Percentiles rank a stretch among this genome's conserved stretches.
Evolutionary conservation across 1,140 invertebrate species (phyloP).

Genomic region (Brachionus koreanus): DNA sequence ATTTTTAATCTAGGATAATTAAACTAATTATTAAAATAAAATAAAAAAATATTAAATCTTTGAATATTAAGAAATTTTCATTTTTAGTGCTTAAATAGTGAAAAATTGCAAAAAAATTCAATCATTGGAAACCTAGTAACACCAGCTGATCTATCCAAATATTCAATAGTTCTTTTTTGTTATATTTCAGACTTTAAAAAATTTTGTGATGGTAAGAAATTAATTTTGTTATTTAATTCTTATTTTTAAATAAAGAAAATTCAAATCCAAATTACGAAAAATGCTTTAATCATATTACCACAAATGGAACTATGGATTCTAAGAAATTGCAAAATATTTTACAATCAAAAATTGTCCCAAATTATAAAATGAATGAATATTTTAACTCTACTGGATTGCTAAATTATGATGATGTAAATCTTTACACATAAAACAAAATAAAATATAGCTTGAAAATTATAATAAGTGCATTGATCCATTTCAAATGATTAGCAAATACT

Average conservation of each 20-base stretch:
- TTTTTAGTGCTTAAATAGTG: slow-evolving; percentile 26
- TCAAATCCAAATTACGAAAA: slow-evolving; percentile 21
- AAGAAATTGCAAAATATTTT: neutral
- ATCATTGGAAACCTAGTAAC: slow-evolving; percentile 17
- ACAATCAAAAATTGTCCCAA: neutral
- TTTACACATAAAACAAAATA: neutral
- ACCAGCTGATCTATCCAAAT: neutral
- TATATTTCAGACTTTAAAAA: slow-evolving; percentile 22
- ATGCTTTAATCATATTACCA: slow-evolving; percentile 4
- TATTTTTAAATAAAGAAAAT: slow-evolving; percentile 23
- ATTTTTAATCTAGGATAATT: too few species aligned
- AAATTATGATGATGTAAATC: neutral
- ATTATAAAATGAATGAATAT: neutral
- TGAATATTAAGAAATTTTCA: neutral
- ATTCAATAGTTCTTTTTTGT: slow-evolving; percentile 12
- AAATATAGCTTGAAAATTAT: neutral
- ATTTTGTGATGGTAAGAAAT: slow-evolving; percentile 14
- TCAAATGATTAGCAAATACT: neutral
- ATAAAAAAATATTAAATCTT: neutral
- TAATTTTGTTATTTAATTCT: neutral
- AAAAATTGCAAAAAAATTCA: neutral
- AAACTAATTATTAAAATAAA: too few species aligned
- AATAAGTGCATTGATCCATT: slow-evolving; percentile 23
- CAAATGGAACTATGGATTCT: neutral
- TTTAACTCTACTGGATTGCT: neutral